These are phyloP conservation scores for Eulemur rubriventer DNA, from an alignment of 2,797 vertebrate genomes.

Conservation along the genomic window DNA sequence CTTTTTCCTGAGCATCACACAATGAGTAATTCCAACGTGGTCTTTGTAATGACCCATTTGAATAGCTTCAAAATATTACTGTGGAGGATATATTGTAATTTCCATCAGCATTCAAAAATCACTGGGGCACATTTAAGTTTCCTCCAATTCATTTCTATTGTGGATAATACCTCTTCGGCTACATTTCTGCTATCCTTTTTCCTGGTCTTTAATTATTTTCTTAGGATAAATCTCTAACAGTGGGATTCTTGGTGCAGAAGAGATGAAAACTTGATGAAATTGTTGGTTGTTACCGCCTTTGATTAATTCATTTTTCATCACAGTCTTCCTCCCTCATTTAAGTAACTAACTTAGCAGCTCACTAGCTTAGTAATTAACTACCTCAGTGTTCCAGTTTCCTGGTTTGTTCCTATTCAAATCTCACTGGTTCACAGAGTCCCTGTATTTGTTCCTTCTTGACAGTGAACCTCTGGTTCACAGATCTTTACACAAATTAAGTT, in stretches of 20 bases:
- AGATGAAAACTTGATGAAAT: not conserved
- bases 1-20: conserved; percentile 28
- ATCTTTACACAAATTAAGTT: conserved; percentile 12
- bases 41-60: conserved; percentile 25
- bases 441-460: not conserved
- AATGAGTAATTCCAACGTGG: not conserved
- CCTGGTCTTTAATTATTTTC: conserved; percentile 31
- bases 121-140: not conserved
- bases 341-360: not conserved
- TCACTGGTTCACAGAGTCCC: not conserved
- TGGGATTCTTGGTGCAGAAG: not conserved
- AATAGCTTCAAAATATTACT: conserved; percentile 17
- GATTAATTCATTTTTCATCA: conserved; percentile 49
- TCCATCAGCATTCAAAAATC: not conserved
- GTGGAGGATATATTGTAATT: not conserved
- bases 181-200: not conserved
- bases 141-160: conserved; percentile 18
- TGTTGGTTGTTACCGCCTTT: not conserved
- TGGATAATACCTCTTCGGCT: not conserved
- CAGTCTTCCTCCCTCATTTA: not conserved
- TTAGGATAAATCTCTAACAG: not conserved
- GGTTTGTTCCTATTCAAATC: not conserved
- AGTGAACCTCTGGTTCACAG: not conserved
- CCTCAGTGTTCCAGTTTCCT: not conserved
- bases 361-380: not conserved